Percentiles rank a stretch among this genome's conserved stretches.
Evolutionary conservation across 2,797 vertebrate species (phyloP).

Genomic region (Malacoctenus gilli): DNA sequence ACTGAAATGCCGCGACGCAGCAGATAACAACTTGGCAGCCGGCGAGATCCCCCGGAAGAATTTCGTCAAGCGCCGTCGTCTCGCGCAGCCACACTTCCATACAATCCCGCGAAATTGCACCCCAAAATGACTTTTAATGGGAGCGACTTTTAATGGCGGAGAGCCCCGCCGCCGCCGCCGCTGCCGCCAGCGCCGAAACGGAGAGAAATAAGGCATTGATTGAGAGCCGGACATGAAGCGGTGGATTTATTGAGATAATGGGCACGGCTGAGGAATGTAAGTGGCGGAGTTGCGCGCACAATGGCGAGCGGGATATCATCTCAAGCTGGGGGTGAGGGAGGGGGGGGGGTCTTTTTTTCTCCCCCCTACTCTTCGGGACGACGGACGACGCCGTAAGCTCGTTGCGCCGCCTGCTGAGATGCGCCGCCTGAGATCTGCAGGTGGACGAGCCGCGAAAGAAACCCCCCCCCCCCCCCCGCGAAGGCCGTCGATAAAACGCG

Average conservation of each 20-base stretch:
- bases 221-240: slow-evolving; percentile 38
- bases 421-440: too few species aligned
- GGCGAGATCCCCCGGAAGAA: slow-evolving; percentile 30
- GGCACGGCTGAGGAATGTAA: slow-evolving; percentile 22
- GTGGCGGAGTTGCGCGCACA: slow-evolving; percentile 14
- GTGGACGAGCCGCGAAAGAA: too few species aligned
- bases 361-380: too few species aligned
- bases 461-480: too few species aligned
- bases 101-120: slow-evolving; percentile 52
- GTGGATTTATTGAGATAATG: slow-evolving; percentile 37
- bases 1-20: slow-evolving; percentile 19
- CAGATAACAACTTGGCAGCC: slow-evolving; percentile 17
- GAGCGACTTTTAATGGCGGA: slow-evolving; percentile 38
- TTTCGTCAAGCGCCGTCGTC: slow-evolving; percentile 30
- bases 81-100: slow-evolving; percentile 21
- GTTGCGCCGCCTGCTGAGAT: too few species aligned
- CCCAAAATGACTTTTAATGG: slow-evolving; percentile 48
- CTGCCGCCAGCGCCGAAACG: slow-evolving; percentile 9
- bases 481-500: too few species aligned
- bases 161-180: slow-evolving; percentile 22
- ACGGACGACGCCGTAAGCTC: too few species aligned
- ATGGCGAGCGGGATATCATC: too few species aligned
- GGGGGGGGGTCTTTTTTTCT: not conserved
- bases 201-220: slow-evolving; percentile 48
- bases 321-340: slow-evolving; percentile 20